Evolutionary conservation across 2,113 vertebrate genomes (phyloP), one percentile per base, ranked within the genome.

Genomic region (Apaloderma vittatum): DNA sequence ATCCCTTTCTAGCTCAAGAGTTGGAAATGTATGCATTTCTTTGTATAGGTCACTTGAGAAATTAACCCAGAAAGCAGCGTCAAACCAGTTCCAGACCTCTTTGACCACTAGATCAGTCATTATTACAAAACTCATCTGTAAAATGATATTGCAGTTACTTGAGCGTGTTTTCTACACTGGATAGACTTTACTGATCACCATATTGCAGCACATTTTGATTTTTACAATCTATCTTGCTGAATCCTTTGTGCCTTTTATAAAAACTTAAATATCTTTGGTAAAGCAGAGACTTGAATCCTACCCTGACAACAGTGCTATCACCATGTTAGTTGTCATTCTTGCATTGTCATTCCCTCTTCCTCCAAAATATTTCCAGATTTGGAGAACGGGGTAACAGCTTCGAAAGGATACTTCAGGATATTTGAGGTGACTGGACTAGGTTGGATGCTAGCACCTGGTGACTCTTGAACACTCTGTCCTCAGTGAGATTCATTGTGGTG

Each of bases 401-500:
- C 19, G 52, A 20, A 48, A 49, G 2, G 9, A 48, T 73, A 22
- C 10, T 67, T 58, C 63, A 36, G 45, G 12, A 22, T 63, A 84
- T 45, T 58, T 57, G 17, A 45, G 21, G 9, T 48, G 68, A 43
- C 3, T 18, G 21, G 22, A 40, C 34, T 58, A 67, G 11, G 2
- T 43, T 58, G 52, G 6, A 6, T 9, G 3, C 20, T 17, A 4
- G 8, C 17, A 40, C 14, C 9, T 26, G n/a, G 27, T 52, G 52
- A n/a, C 20, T 75, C 8, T 40, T 79, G 61, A 16, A 34, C 12
- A 13, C 10, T 34, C 21, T 23, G 15, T 12, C 13, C 6, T 49
- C 1, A 1, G 22, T 26, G 34, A 77, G 14, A 49, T 65, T 63
- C 6, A 17, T 58, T 2, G 0, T 58, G 20, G 4, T 75, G 37